These are phyloP conservation scores for Diadema setosum DNA, from an alignment of 35 echinoderm and acorn worm species.

Conservation along the genomic window DNA sequence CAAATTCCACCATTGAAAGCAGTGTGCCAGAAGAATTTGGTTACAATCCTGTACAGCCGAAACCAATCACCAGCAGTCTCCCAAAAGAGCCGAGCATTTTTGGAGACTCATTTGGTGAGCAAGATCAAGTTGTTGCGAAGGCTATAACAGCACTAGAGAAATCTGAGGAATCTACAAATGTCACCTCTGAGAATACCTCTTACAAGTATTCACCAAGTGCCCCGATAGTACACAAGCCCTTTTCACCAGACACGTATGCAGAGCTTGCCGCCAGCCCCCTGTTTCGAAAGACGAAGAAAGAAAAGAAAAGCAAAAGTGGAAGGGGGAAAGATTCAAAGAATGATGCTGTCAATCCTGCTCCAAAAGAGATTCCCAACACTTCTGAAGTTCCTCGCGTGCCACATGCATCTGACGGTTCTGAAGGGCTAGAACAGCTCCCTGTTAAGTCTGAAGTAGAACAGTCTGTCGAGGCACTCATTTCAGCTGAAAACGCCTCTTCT, in stretches of 20 bases:
- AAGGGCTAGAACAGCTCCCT: neutral
- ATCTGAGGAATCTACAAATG: neutral
- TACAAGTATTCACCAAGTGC: neutral
- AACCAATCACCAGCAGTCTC: neutral
- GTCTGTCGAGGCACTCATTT: neutral
- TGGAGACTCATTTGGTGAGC: conserved; percentile 7
- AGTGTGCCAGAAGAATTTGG: neutral
- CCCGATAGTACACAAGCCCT: neutral
- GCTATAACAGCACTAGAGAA: neutral
- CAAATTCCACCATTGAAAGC: neutral
- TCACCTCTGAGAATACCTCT: neutral
- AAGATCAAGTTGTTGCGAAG: neutral
- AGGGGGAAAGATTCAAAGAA: neutral
- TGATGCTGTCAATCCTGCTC: no score
- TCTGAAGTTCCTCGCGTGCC: no score
- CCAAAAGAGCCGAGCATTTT: neutral
- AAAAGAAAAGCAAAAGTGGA: neutral
- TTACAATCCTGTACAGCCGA: neutral
- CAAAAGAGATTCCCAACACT: no score
- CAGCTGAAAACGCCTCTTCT: neutral
- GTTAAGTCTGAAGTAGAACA: neutral
- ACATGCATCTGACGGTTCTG: neutral
- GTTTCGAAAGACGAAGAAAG: neutral
- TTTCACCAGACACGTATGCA: neutral
- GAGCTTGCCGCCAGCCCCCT: neutral